Percentiles rank a stretch among this genome's conserved stretches.
Evolutionary conservation across 1,140 invertebrate species (phyloP).

Genomic region (Musca vetustissima): DNA sequence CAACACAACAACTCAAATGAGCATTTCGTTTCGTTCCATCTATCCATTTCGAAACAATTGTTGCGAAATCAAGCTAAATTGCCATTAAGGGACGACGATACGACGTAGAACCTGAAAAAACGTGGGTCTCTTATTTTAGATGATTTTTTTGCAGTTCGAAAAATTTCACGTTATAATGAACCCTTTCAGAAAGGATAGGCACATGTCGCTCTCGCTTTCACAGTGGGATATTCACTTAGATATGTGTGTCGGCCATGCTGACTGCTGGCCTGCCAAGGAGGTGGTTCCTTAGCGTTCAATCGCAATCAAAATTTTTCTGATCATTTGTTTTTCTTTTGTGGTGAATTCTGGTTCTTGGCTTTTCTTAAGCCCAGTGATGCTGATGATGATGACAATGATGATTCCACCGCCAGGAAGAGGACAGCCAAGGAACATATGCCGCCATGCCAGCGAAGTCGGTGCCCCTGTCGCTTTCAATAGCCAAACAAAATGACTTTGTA

Average conservation of each 20-base stretch:
- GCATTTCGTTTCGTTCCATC: neutral
- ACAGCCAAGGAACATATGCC: neutral
- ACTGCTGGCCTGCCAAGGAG: neutral
- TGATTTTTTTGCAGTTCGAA: too few relatives aligned
- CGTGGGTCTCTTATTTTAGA: too few relatives aligned
- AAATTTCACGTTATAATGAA: constrained; percentile 12
- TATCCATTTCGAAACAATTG: neutral
- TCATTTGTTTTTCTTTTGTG: neutral
- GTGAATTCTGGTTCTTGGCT: neutral
- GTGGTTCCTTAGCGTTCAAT: constrained; percentile 22
- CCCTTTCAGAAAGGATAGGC: constrained; percentile 24
- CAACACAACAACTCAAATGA: too few relatives aligned
- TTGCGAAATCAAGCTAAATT: constrained; percentile 8
- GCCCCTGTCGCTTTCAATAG: too few relatives aligned
- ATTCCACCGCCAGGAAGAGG: constrained; percentile 18
- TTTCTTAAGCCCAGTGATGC: neutral
- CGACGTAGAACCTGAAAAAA: too few relatives aligned
- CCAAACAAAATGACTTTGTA: constrained; percentile 13
- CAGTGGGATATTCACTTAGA: constrained; percentile 17
- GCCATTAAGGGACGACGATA: too few relatives aligned
- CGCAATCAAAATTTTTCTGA: constrained; percentile 28
- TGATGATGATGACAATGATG: constrained; percentile 14
- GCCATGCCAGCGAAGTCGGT: too few relatives aligned
- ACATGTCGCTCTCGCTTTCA: constrained; percentile 31
- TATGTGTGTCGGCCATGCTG: neutral